These are phyloP conservation scores for Sarcophaga subvicina DNA, from an alignment of 2,888 invertebrate species.

Conservation along the genomic window DNA sequence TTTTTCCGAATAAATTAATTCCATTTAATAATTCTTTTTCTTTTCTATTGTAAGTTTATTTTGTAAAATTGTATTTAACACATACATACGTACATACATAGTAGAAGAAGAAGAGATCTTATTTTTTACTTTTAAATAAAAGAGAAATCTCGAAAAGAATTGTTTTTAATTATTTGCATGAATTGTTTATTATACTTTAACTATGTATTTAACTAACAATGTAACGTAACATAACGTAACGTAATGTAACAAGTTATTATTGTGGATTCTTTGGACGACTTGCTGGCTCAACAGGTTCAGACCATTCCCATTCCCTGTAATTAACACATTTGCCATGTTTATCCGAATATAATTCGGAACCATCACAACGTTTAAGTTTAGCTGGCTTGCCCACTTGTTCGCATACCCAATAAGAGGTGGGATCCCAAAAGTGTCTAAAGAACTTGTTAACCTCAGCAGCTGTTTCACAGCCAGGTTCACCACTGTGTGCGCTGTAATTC, in stretches of 20 bases:
- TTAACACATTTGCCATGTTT: conserved; percentile 75
- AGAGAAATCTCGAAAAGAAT: conserved; percentile 40
- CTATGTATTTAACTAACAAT: not conserved
- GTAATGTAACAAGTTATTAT: not conserved
- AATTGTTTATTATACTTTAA: conserved; percentile 13
- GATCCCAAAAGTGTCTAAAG: conserved; percentile 80
- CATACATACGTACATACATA: conserved; percentile 1
- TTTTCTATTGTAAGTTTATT: not conserved
- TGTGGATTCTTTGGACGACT: conserved; percentile 74
- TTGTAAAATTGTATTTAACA: conserved; percentile 56
- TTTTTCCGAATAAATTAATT: conserved; percentile 38
- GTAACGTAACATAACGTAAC: not conserved
- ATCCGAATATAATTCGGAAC: conserved; percentile 76
- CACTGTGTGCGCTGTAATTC: conserved; percentile 74
- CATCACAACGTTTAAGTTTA: conserved; percentile 73
- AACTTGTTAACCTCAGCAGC: conserved; percentile 76
- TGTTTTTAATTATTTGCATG: conserved; percentile 33
- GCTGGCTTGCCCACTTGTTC: conserved; percentile 75
- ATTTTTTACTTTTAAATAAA: conserved; percentile 65
- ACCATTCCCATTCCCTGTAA: conserved; percentile 78
- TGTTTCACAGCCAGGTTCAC: conserved; percentile 78
- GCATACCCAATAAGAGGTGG: conserved; percentile 79
- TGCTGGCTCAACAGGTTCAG: conserved; percentile 77
- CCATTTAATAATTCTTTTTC: conserved; percentile 16
- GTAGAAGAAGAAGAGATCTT: conserved; percentile 22